These are phyloP conservation scores for Coturnix japonica DNA, from an alignment of 2,113 vertebrate genomes.

Conservation along the genomic window DNA sequence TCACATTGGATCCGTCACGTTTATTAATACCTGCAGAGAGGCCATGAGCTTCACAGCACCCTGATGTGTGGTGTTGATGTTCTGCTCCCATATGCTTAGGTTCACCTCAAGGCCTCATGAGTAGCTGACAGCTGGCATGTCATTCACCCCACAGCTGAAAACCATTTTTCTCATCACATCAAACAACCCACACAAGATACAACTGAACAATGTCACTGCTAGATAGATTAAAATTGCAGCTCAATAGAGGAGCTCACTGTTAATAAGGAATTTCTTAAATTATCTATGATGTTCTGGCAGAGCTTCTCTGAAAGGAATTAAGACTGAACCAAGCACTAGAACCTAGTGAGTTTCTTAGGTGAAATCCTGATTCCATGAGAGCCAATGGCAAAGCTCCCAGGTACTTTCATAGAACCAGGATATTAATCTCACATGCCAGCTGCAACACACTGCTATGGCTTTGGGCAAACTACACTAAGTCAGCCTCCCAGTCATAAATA, in stretches of 20 bases:
- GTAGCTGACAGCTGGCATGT: not conserved
- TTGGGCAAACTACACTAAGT: not conserved
- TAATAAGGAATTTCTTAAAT: conserved; percentile 25
- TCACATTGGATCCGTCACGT: not conserved
- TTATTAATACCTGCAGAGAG: not conserved
- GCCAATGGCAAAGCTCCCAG: not conserved
- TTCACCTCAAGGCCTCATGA: not conserved
- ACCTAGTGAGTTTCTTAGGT: not conserved
- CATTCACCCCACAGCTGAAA: not conserved
- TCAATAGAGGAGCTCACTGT: not conserved
- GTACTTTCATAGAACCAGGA: not conserved
- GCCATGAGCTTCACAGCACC: not conserved
- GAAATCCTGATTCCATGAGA: not conserved
- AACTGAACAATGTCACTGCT: not conserved
- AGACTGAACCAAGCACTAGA: not conserved
- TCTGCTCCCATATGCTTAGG: not conserved
- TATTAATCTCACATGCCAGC: not conserved
- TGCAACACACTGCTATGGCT: not conserved
- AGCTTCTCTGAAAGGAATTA: not conserved
- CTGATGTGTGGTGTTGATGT: not conserved
- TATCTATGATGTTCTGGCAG: not conserved
- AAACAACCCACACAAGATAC: not conserved
- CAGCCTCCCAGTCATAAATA: not conserved
- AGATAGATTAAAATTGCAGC: not conserved
- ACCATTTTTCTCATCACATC: not conserved